These are phyloP conservation scores for Venustaconcha ellipsiformis DNA, from an alignment of 1,140 invertebrate genomes.

Conservation along the genomic window DNA sequence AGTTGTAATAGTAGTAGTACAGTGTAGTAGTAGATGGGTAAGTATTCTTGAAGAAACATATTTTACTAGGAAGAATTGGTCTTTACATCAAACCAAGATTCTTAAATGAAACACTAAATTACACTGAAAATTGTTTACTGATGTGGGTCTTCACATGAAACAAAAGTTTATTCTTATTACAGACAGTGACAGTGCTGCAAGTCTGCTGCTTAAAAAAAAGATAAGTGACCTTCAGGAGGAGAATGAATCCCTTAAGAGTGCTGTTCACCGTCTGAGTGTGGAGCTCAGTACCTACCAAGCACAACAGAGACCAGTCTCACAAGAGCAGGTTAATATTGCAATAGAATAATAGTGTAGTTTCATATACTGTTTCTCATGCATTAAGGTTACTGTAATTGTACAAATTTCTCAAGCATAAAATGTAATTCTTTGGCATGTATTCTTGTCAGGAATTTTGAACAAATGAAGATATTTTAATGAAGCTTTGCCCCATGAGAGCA, in stretches of 20 bases:
- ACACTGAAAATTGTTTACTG: too few relatives aligned
- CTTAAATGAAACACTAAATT: too few relatives aligned
- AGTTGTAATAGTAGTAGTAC: too few relatives aligned
- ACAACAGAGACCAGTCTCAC: conserved; percentile 50
- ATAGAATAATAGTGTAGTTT: background rate
- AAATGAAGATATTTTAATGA: too few relatives aligned
- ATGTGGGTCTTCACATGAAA: background rate
- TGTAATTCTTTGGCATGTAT: too few relatives aligned
- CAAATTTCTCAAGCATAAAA: too few relatives aligned
- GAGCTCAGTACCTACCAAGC: conserved; percentile 63
- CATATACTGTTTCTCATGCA: background rate
- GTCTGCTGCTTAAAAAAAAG: conserved; percentile 48
- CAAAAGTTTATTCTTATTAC: conserved; percentile 19
- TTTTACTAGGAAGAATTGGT: too few relatives aligned
- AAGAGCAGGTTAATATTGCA: conserved; percentile 34
- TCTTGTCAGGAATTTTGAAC: too few relatives aligned
- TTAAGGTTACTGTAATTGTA: background rate
- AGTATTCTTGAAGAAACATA: too few relatives aligned
- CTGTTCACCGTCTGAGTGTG: conserved; percentile 55
- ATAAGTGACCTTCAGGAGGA: conserved; percentile 60
- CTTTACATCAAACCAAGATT: too few relatives aligned
- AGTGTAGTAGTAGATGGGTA: too few relatives aligned
- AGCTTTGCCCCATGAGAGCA: too few relatives aligned
- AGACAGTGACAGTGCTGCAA: conserved; percentile 49
- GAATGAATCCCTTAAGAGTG: conserved; percentile 56